Percentiles rank a stretch among this genome's conserved stretches.
Conservation (phyloP, 1,140 invertebrate species). For the Habropoda laboriosa region DNA sequence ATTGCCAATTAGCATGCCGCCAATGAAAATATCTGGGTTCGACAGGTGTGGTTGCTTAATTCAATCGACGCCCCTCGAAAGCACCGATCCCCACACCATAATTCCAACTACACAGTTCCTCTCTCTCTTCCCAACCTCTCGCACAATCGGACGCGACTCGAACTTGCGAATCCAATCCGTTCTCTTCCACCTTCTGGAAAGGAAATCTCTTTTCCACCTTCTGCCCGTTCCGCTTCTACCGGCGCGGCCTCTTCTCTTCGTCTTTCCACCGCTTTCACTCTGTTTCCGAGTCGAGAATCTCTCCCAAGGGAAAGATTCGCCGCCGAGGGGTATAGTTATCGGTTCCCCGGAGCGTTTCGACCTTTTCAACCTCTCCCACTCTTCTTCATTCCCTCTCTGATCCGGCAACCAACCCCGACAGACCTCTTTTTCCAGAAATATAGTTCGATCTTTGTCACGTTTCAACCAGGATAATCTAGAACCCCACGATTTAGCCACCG, state of each 20-base stretch:
- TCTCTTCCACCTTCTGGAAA: not conserved
- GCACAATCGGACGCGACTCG: slow-evolving; percentile 25
- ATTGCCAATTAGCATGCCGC: slow-evolving; percentile 70
- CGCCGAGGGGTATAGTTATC: slow-evolving; percentile 59
- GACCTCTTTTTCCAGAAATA: not conserved
- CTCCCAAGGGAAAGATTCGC: slow-evolving; percentile 58
- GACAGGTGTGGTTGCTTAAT: slow-evolving; percentile 65
- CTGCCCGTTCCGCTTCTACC: not conserved
- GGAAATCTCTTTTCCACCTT: not conserved
- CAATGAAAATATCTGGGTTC: slow-evolving; percentile 70
- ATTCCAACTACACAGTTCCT: not conserved
- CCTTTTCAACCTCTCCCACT: slow-evolving; percentile 35
- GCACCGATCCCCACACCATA: slow-evolving; percentile 17
- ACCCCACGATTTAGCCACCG: not conserved
- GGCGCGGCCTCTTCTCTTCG: slow-evolving; percentile 7
- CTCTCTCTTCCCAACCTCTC: not conserved
- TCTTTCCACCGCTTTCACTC: slow-evolving; percentile 49
- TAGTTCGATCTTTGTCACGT: not conserved
- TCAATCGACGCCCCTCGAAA: slow-evolving; percentile 63
- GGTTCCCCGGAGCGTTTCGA: slow-evolving; percentile 57
- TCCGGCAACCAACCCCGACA: not conserved
- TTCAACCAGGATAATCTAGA: slow-evolving; percentile 19
- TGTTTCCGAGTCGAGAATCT: slow-evolving; percentile 53
- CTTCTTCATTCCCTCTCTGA: not conserved
- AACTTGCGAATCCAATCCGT: slow-evolving; percentile 49